These are phyloP conservation scores for Drosophila pruinosa DNA, from an alignment of 1,140 invertebrate species.

Conservation along the genomic window DNA sequence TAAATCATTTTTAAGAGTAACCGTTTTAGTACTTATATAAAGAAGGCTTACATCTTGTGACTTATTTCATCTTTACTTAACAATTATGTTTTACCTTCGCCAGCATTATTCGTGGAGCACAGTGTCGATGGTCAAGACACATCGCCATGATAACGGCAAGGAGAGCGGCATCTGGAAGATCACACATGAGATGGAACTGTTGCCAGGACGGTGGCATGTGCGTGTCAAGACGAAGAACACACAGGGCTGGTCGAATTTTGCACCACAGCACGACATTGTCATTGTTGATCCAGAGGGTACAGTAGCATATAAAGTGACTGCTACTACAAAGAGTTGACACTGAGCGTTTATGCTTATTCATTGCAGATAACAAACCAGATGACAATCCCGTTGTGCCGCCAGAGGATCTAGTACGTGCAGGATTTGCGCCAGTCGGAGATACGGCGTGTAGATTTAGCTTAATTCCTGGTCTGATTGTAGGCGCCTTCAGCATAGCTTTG, in stretches of 20 bases:
- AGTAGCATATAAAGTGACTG: background rate
- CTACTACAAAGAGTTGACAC: background rate
- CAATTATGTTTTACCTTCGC: too few species aligned
- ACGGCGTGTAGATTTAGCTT: constrained; percentile 11
- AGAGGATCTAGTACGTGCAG: constrained; percentile 57
- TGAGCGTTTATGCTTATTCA: background rate
- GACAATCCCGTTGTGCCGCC: constrained; percentile 50
- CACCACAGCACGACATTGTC: constrained; percentile 59
- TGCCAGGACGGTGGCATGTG: constrained; percentile 71
- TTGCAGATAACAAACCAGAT: constrained; percentile 19
- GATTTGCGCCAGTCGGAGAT: constrained; percentile 34
- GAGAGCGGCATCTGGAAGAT: constrained; percentile 75
- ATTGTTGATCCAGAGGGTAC: constrained; percentile 52
- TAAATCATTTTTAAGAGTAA: too few species aligned
- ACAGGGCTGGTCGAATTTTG: constrained; percentile 79
- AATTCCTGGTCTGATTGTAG: constrained; percentile 7
- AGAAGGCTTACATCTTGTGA: too few species aligned
- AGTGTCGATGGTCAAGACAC: constrained; percentile 67
- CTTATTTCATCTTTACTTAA: too few species aligned
- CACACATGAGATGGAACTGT: constrained; percentile 74
- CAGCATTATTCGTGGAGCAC: constrained; percentile 81
- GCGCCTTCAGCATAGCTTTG: constrained; percentile 15
- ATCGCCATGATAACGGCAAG: constrained; percentile 64
- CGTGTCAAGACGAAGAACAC: constrained; percentile 75
- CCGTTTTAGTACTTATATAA: too few species aligned